These are phyloP conservation scores for Tetragnatha versicolor DNA, from an alignment of 1,140 invertebrate species.

Conservation along the genomic window DNA sequence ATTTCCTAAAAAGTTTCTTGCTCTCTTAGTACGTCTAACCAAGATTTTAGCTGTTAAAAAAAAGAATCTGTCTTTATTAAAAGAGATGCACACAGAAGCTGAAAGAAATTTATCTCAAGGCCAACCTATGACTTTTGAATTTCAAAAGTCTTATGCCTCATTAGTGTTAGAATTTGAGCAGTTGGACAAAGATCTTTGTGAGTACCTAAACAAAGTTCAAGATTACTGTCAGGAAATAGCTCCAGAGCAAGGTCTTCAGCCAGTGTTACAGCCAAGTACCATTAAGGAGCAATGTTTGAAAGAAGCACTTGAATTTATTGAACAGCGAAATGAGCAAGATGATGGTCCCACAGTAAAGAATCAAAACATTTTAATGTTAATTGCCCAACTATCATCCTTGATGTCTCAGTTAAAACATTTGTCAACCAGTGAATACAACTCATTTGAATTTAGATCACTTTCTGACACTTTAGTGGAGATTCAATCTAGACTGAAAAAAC, in stretches of 20 bases:
- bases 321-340: slow-evolving; percentile 68
- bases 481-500: slow-evolving; percentile 77
- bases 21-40: slow-evolving; percentile 84
- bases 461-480: slow-evolving; percentile 92
- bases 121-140: slow-evolving; percentile 79
- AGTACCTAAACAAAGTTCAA: slow-evolving; percentile 85
- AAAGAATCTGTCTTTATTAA: slow-evolving; percentile 79
- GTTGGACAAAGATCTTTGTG: slow-evolving; percentile 87
- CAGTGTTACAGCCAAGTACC: slow-evolving; percentile 86
- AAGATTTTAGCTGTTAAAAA: slow-evolving; percentile 87
- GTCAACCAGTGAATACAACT: slow-evolving; percentile 86
- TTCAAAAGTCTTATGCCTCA: slow-evolving; percentile 87
- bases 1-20: slow-evolving; percentile 84
- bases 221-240: slow-evolving; percentile 82
- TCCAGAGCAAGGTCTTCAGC: slow-evolving; percentile 84
- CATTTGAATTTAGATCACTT: slow-evolving; percentile 90
- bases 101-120: slow-evolving; percentile 76
- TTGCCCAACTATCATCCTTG: slow-evolving; percentile 87
- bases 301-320: slow-evolving; percentile 82
- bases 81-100: slow-evolving; percentile 88
- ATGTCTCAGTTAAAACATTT: slow-evolving; percentile 90
- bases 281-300: slow-evolving; percentile 84
- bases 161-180: slow-evolving; percentile 89
- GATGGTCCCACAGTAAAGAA: slow-evolving; percentile 67
- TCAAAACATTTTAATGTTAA: slow-evolving; percentile 74